These are phyloP conservation scores for Papilio demoleus DNA, from an alignment of 2,888 invertebrate species.

Conservation along the genomic window DNA sequence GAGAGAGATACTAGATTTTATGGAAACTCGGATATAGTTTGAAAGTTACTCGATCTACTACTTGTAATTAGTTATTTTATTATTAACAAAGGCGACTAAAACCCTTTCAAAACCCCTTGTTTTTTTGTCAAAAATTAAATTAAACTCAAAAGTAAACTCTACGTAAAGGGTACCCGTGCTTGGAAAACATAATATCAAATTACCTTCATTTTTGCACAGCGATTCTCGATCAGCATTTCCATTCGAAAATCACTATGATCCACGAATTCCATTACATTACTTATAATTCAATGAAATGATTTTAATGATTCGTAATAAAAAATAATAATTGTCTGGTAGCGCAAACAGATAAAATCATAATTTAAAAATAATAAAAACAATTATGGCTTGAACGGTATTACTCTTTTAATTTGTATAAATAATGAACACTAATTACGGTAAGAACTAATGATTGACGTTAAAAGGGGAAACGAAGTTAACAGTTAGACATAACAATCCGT, in stretches of 20 bases:
- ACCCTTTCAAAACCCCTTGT: too few species aligned
- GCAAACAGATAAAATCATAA: neutral
- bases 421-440: slow-evolving; percentile 13
- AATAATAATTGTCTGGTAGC: too few species aligned
- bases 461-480: slow-evolving; percentile 48
- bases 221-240: neutral
- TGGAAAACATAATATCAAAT: too few species aligned
- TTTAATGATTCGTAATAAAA: too few species aligned
- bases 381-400: neutral
- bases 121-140: too few species aligned
- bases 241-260: too few species aligned
- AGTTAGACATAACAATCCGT: slow-evolving; percentile 50
- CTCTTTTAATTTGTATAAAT: slow-evolving; percentile 11
- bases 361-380: slow-evolving; percentile 1
- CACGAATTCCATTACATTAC: too few species aligned
- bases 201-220: neutral
- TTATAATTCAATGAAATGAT: too few species aligned
- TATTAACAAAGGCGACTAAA: neutral
- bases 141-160: neutral
- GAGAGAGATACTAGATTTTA: neutral
- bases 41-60: neutral
- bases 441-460: slow-evolving; percentile 22
- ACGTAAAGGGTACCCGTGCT: neutral
- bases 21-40: neutral
- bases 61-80: neutral